Base-by-base conservation (phyloP, 2,113 vertebrate genomes). In the Morphnarchus princeps region DNA sequence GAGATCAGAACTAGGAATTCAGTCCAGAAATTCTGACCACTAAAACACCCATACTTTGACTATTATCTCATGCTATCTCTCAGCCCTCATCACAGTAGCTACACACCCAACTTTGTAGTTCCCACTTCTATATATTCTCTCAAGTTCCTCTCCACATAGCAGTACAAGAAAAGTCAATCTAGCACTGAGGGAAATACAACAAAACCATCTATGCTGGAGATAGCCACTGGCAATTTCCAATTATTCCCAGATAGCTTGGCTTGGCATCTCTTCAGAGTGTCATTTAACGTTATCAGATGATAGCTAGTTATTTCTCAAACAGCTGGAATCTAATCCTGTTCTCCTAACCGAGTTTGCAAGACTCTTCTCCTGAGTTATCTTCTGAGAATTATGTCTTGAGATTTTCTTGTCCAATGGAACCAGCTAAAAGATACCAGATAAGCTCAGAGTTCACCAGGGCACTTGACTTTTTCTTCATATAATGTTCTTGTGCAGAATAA, bases 241-340 rank as follows among this genome's bases (percentile, higher is more conserved):
- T 92, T 96, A 93, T 71, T 94, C 62, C 34, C 82, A 84, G 57
- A 72, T 29, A 78, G 66, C 36, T 55, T 82, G 73, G 61, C 36
- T 58, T 82, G 73, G 59, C 77, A 78, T 88, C 76, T 92, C 81
- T 85, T 83, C 52, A 38, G 34, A 21, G 25, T 34, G 28, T 54
- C 74, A 80, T 94, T 88, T 97, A 87, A 90, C 1, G 7, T 65
- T 95, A 96, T 85, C 82, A 95, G 91, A 93, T 42, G 97, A 95
- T 54, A 82, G 72, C 49, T 69, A 84, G 70, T 91, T 95, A 92
- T 91, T 96, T 95, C 87, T 77, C 92, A 93, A 81, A 74, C 43
- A 93, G 72, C 58, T 94, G 45, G 82, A 91, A 83, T 50, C 61
- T n/a, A 95, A 77, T 61, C 81, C 82, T 38, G n/a, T 78, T 71